Base-by-base conservation (phyloP, 2,113 vertebrate species). In the Girardinichthys multiradiatus region DNA sequence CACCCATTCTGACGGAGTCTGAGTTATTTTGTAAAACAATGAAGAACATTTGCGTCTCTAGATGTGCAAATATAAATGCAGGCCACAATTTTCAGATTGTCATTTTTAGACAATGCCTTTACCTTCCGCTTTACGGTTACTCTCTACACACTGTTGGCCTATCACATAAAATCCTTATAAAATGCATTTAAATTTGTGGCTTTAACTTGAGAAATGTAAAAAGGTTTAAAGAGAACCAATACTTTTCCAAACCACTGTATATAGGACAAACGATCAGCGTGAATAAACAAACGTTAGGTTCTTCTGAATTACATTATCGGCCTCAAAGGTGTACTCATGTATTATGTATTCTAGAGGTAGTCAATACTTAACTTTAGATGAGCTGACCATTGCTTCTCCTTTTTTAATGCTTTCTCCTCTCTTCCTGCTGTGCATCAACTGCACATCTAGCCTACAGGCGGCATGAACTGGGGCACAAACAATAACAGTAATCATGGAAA, bases 401-500 rank as follows among this genome's bases (percentile, higher is more conserved):
- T 68, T 60, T 77, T 70, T 31, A 21, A n/a, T 35, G 65, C 64
- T 78, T 37, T 61, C 57, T 68, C 26, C 58, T 69, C 29, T 68
- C 63, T 67, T 67, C 63, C 30, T 48, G 68, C 69, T 33, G 37
- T 14, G 59, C 76, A 76, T 81, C 74, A 82, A 42, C 73, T 72
- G 27, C 80, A 77, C 79, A 89, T 89, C 61, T 57, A 81, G 87
- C 91, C 90, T 77, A 64, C 81, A 81, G 90, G 87, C 83, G 28
- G 57, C 76, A 59, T 78, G 91, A 92, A 92, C 85, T 92, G 89
- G 89, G 87, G 81, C 90, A 92, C 90, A 90, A 90, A 93, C 90
- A 93, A 93, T 88, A 90, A 92, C 87, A 75, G 88, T 91, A 91
- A 92, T 91, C 80, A 91, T 83, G 83, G 89, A 83, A 90, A 89